Evolutionary conservation across 1,140 invertebrate genomes (phyloP), one percentile per base, ranked within the genome.

Genomic region (Panagrolaimus sp.): DNA sequence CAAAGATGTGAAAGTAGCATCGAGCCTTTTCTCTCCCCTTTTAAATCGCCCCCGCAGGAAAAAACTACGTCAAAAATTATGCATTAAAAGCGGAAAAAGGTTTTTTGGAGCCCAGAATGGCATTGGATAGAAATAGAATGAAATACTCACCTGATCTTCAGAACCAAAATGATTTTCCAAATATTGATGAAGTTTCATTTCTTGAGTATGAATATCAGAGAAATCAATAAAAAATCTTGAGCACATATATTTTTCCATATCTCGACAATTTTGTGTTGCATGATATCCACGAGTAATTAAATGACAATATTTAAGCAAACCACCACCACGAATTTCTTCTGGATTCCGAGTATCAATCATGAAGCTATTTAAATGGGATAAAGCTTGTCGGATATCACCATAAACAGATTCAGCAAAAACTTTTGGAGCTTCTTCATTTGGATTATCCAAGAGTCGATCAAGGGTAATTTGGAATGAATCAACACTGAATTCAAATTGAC

Each of bases 191-290:
- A 98, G 88, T 83, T 97, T 97, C 71, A 89, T 88, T 68, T 91
- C 89, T 84, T 98, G 95, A 81, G 93, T 91, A 47, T 88, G 87
- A 55, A 96, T 90, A 84, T 97, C 94, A n/a, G 92, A 90, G 85
- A 98, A 99, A 86, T 99, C 96, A 83, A 99, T 99, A 87, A 98
- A 99, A 88, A 98, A 99, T 72, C 96, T 88, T 65, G 96, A 98
- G 88, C 96, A 99, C 96, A 99, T 99, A 87, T 98, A 98, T 55
- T 93, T 89, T 86, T 99, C 94, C 73, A 98, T 87, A 17, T 84
- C 83, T 83, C 94, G 93, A 78, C 96, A 94, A 80, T 91, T 88
- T 74, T 93, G 88, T 32, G 91, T 91, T 12, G 94, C 89, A 75
- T 89, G 88, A 86, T 96, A 98, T 79, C 90, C 91, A 79, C 92